Base-by-base conservation (phyloP, 2,888 invertebrate genomes). In the Ommatoiulus sabulosus region DNA sequence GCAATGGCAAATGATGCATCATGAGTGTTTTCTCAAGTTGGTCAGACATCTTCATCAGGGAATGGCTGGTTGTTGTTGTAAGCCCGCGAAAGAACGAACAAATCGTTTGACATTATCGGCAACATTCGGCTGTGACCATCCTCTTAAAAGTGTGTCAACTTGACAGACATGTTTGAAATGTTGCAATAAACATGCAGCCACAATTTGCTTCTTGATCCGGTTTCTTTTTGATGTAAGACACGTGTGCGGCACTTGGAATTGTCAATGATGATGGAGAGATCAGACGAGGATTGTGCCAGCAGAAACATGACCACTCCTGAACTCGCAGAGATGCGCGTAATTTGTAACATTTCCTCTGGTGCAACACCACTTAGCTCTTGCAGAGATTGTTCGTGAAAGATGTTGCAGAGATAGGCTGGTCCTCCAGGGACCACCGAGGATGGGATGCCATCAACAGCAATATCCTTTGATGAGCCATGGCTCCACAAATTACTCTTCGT, bases 391-490 rank as follows among this genome's bases (percentile, higher is more conserved):
- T 17, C 10, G 52, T 15, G 15, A 52, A 15, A 52, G 10, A 15
- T 46, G 46, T 46, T 10, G 12, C 15, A 15, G 52, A 52, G 52
- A 52, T 52, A 52, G 52, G 15, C 52, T 12, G 52, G 10, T 52
- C 52, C 52, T 52, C 52, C 52, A 52, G 52, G 52, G 52, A 52
- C 52, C 52, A 52, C 52, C 52, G 52, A 15, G 52, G 52, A 52
- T 52, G 52, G 52, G 52, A 52, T 52, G 52, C 52, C 52, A 52
- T 52, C 52, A 52, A 52, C 52, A 52, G 52, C 52, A 52, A 52
- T 52, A 52, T 52, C 52, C 52, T 15, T 15, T 52, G 52, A 3
- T 15, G 52, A 52, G 52, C 52, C 52, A 15, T 52, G 52, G 52
- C 52, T 52, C 52, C 52, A 52, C 52, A 52, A 52, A 52, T 52